These are phyloP conservation scores for Drosophila engyochracea DNA, from an alignment of 2,888 invertebrate species.

Conservation along the genomic window DNA sequence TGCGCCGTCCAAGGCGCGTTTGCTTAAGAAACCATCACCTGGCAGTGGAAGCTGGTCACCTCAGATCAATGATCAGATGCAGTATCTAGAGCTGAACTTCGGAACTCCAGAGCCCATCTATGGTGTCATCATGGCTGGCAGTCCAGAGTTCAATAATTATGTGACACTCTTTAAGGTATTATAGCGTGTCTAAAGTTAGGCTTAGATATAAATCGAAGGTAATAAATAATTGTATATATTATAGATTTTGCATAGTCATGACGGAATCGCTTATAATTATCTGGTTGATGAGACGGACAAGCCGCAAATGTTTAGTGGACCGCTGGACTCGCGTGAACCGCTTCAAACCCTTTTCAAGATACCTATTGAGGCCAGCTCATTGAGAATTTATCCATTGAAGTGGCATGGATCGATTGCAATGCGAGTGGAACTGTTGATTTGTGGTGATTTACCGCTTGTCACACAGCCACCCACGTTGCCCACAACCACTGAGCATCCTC, in stretches of 20 bases:
- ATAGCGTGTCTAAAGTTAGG: background rate
- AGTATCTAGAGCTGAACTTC: conserved; percentile 90
- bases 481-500: conserved; percentile 58
- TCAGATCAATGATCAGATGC: conserved; percentile 86
- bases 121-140: conserved; percentile 91
- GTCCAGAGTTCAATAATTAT: conserved; percentile 89
- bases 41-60: conserved; percentile 90
- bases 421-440: conserved; percentile 91
- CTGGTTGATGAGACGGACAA: conserved; percentile 86
- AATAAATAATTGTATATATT: background rate
- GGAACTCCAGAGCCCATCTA: conserved; percentile 89
- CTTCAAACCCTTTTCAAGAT: conserved; percentile 89
- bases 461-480: conserved; percentile 15
- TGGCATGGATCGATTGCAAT: conserved; percentile 91
- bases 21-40: conserved; percentile 84
- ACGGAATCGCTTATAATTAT: conserved; percentile 88
- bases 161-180: conserved; percentile 90
- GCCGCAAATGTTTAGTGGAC: conserved; percentile 91
- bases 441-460: conserved; percentile 82
- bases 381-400: conserved; percentile 90
- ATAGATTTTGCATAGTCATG: conserved; percentile 88
- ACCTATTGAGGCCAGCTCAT: conserved; percentile 91
- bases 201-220: background rate
- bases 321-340: conserved; percentile 87
- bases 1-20: conserved; percentile 86